Base-by-base conservation (phyloP, 2,888 invertebrate species). In the Acronicta psi region DNA sequence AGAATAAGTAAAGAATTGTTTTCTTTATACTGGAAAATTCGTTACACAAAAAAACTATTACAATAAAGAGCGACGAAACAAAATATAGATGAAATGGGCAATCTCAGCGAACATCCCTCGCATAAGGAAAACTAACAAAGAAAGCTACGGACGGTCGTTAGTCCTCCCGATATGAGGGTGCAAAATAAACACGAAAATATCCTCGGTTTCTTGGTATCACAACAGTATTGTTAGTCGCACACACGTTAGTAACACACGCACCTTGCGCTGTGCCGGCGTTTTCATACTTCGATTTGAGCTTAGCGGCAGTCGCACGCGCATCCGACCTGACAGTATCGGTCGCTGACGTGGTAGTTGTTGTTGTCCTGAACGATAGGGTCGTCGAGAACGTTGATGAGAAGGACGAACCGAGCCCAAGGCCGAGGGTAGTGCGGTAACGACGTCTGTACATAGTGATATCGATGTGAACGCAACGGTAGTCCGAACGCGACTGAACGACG, bases 191-290 rank as follows among this genome's bases (percentile, higher is more conserved):
- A 65, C 44, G 40, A 61, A 53, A 50, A 58, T 68, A 60, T 64
- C 18, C 41, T 46, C 36, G 42, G 6, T 41, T 46, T 70, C 34
- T 20, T 36, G 37, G 37, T 41, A 53, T 53, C 59, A 59, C 58
- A 52, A 59, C 49, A 57, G 29, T 49, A 51, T 34, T 18, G 47
- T 68, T 72, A 69, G 71, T 50, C 53, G 60, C 68, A 75, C 75
- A 75, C 75, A 67, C 57, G 69, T 75, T 75, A 73, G 70, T 72
- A 70, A 62, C 66, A 59, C 69, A 74, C 93, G 78, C 82, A 94
- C 93, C 94, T 93, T 93, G 93, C 55, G 94, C 92, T 45, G 93
- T 93, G 61, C 93, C 93, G 72, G 93, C 90, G 72, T 81, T 94
- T 77, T 93, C 93, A 77, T 94, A 93, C 86, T 93, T 93, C 57